Base-by-base conservation (phyloP, 2,113 vertebrate genomes). In the Mionectes macconnelli region DNA sequence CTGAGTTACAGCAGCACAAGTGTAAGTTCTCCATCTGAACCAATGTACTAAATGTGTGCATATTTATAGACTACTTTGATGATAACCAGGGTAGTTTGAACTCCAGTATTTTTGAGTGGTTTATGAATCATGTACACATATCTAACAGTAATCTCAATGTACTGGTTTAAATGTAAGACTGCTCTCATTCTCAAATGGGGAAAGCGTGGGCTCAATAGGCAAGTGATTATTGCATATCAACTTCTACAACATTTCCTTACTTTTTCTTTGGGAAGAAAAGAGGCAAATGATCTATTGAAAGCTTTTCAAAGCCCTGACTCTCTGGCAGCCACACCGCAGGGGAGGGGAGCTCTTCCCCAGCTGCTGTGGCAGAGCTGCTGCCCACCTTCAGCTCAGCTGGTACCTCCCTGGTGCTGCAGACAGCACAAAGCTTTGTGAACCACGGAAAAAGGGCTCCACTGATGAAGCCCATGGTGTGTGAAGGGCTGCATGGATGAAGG, bases 381-480 rank as follows among this genome's bases (percentile, higher is more conserved):
- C 63, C 45, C 40, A 4, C 31, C 27, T 30, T 84, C n/a, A 30
- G 45, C 68, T 84, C 30, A 47, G 14, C 2, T 40, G 23, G 4
- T 7, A 0, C 14, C 57, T 35, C 24, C 47, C 28, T 37, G 33
- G 4, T 6, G 21, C 2, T 37, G 9, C 6, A 35, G 45, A 4
- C 12, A 47, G 30, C 11, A 22, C 9, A 39, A 35, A 39, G 45
- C n/a, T 80, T 49, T 66, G 70, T 31, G 40, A 6, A 6, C 0
- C 24, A 1, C 4, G 62, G 50, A 9, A 25, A 52, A 64, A 45
- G 45, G 24, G 63, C 21, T 10, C 1, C 16, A 7, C 4, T 28
- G 75, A 18, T 6, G 5, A 9, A n/a, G 42, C 3, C 13, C 27
- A 5, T 0, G 4, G 2, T 0, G 4, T 20, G 25, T 6, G 39